Percentiles rank a stretch among this genome's conserved stretches.
phyloP scores from a whole-genome alignment of 2,113 vertebrate species.

The Apodemus speciosus region DNA sequence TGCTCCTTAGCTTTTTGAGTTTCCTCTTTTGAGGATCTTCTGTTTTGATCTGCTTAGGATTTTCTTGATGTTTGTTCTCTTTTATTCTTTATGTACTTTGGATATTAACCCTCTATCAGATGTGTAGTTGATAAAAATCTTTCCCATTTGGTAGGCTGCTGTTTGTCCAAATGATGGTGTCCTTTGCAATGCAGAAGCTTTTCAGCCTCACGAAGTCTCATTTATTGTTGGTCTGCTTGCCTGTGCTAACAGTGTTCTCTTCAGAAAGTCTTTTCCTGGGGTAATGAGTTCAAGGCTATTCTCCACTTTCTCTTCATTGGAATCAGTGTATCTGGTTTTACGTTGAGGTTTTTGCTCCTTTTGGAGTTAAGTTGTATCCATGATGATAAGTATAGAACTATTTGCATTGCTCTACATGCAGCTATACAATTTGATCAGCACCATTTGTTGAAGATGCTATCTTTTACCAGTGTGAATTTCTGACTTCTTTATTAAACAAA shows the following conservation, averaged over 20 bases:
- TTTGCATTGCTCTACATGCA: neutral
- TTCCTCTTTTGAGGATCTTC: neutral
- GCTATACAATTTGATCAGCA: neutral
- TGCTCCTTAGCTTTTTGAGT: neutral
- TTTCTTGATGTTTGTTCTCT: neutral
- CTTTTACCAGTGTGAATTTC: neutral
- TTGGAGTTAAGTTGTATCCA: neutral
- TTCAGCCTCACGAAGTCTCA: neutral
- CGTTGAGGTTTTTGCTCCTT: neutral
- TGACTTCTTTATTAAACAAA: neutral
- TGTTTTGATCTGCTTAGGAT: neutral
- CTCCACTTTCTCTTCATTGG: neutral
- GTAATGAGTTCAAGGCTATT: neutral
- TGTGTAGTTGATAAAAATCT: neutral
- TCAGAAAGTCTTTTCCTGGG: neutral
- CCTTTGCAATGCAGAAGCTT: neutral
- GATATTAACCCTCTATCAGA: neutral
- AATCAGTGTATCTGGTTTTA: neutral
- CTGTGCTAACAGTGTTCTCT: neutral
- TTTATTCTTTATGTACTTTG: neutral
- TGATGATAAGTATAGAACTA: neutral
- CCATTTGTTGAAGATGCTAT: neutral
- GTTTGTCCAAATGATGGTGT: neutral
- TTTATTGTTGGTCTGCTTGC: neutral
- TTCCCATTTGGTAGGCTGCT: neutral